These are phyloP conservation scores for Scarus forsteni DNA, from an alignment of 2,797 vertebrate genomes.

Conservation along the genomic window DNA sequence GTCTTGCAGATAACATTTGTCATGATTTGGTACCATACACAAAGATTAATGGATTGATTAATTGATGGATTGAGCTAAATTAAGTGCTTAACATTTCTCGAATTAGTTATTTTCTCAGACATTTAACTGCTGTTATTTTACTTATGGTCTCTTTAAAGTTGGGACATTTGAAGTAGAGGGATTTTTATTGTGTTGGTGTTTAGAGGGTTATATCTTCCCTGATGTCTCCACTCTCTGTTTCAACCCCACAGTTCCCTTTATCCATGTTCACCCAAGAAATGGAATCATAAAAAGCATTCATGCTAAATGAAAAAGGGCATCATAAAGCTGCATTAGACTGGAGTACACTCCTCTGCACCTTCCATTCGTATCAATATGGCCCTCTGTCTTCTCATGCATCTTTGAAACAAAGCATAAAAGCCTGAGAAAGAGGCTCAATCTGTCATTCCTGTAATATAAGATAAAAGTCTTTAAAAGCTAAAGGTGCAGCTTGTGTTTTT, in stretches of 20 bases:
- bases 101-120: too few species aligned
- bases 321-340: conserved; percentile 82
- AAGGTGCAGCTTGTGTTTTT: conserved; percentile 70
- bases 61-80: too few species aligned
- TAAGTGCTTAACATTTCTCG: too few species aligned
- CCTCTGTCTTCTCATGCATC: conserved; percentile 67
- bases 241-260: conserved; percentile 64
- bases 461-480: conserved; percentile 87
- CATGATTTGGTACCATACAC: too few species aligned
- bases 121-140: too few species aligned
- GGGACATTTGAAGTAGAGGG: conserved; percentile 33
- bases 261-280: conserved; percentile 80
- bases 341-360: conserved; percentile 80
- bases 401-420: conserved; percentile 84
- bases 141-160: background rate
- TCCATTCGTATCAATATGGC: conserved; percentile 84
- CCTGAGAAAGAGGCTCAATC: conserved; percentile 83
- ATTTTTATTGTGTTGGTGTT: conserved; percentile 15
- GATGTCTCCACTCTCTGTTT: conserved; percentile 67
- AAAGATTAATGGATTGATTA: too few species aligned
- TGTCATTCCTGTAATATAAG: conserved; percentile 85
- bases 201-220: conserved; percentile 40
- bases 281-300: conserved; percentile 85
- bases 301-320: conserved; percentile 85
- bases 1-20: too few species aligned